Evolutionary conservation across 2,797 vertebrate species (phyloP).

Genomic region (Apodemus agrarius): DNA sequence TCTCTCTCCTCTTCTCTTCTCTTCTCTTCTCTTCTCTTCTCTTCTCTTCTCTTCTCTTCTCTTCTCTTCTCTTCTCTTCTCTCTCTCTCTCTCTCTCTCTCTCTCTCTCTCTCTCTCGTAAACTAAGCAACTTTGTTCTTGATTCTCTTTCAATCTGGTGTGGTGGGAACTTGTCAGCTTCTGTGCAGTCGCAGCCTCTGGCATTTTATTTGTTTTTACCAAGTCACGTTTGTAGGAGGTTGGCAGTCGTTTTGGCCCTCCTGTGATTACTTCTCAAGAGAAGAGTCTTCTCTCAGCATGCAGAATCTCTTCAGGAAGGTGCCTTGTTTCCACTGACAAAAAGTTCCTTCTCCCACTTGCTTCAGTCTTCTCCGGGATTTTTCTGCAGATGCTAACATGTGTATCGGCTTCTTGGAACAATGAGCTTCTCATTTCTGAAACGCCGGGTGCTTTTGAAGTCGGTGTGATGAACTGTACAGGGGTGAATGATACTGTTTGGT

Average conservation of each 20-base stretch:
- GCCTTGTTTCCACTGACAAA: not conserved
- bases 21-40: no score
- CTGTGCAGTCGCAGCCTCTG: rapidly evolving
- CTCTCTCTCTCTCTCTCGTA: no score
- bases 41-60: no score
- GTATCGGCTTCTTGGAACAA: not conserved
- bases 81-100: no score
- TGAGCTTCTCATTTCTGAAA: not conserved
- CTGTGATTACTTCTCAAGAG: rapidly evolving
- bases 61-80: no score
- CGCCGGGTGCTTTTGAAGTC: not conserved
- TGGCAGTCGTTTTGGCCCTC: no score
- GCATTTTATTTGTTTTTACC: rapidly evolving
- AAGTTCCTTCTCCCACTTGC: not conserved
- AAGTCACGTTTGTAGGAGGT: not conserved
- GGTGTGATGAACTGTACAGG: rapidly evolving
- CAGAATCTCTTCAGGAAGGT: not conserved
- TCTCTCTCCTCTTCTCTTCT: no score
- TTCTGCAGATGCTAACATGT: not conserved
- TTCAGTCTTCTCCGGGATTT: no score
- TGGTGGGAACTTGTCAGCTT: not conserved
- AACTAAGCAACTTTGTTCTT: not conserved
- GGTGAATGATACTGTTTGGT: rapidly evolving
- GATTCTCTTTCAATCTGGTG: not conserved
- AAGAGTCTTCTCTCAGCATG: not conserved